Evolutionary conservation across 1,140 invertebrate genomes (phyloP).

Genomic region (Lamellibrachia luymesi): DNA sequence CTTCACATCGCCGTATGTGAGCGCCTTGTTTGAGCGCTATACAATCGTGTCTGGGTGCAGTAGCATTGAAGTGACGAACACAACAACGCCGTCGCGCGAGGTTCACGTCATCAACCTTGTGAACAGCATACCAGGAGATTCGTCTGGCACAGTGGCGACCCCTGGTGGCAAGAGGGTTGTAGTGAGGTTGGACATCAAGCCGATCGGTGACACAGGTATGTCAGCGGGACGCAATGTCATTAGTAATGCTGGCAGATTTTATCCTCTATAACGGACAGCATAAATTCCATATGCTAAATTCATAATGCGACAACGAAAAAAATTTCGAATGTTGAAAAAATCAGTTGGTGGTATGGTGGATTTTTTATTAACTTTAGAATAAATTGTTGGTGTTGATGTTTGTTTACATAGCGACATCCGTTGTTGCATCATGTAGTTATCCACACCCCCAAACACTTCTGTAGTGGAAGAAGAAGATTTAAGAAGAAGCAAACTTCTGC

Average conservation of each 20-base stretch:
- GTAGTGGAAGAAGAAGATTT: no score
- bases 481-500: no score
- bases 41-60: background rate
- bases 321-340: background rate
- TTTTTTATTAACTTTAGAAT: background rate
- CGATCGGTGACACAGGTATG: background rate
- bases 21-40: background rate
- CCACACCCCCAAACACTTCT: no score
- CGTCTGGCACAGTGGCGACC: background rate
- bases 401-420: background rate
- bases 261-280: background rate
- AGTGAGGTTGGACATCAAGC: background rate
- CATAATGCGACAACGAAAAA: background rate
- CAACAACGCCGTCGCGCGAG: background rate
- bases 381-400: background rate
- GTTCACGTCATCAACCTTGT: background rate
- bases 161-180: background rate
- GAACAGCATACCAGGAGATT: background rate
- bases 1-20: background rate
- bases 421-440: background rate
- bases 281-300: background rate
- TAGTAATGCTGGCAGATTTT: background rate
- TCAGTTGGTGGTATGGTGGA: background rate
- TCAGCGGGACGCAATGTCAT: background rate
- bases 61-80: background rate